Percentiles rank a stretch among this genome's conserved stretches.
Evolutionary conservation across 2,888 invertebrate genomes (phyloP).

Genomic region (Notocelia uddmanniana): DNA sequence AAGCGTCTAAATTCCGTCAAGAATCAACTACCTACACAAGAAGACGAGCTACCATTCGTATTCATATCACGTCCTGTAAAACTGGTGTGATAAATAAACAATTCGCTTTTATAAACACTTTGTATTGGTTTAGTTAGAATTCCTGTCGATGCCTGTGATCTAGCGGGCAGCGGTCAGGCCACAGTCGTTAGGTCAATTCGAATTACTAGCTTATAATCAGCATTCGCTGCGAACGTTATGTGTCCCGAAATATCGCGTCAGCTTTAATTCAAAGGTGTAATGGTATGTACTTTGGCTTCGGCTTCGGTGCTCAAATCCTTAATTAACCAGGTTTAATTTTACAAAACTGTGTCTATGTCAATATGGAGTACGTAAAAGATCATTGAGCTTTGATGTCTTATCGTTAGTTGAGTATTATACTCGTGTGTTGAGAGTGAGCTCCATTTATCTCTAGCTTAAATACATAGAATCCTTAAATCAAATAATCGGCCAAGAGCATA

Average conservation of each 20-base stretch:
- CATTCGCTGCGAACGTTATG: background rate
- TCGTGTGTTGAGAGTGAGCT: no score
- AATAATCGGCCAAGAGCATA: no score
- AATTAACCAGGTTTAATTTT: background rate
- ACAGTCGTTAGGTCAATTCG: background rate
- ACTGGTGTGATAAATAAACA: background rate
- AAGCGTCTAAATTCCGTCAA: no score
- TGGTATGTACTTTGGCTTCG: background rate
- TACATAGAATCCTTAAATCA: no score
- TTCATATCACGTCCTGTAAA: background rate
- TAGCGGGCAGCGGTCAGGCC: background rate
- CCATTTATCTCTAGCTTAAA: no score
- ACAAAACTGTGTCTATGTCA: no score
- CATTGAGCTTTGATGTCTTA: no score
- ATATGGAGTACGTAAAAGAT: no score
- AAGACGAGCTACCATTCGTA: no score
- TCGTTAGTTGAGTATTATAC: no score
- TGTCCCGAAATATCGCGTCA: background rate
- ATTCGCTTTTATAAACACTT: background rate
- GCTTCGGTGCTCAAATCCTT: background rate
- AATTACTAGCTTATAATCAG: background rate
- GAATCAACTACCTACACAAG: no score
- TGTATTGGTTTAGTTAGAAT: background rate
- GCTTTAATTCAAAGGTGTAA: background rate
- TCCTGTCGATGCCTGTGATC: background rate